These are phyloP conservation scores for Conger conger DNA, from an alignment of 2,113 vertebrate genomes.

Conservation along the genomic window DNA sequence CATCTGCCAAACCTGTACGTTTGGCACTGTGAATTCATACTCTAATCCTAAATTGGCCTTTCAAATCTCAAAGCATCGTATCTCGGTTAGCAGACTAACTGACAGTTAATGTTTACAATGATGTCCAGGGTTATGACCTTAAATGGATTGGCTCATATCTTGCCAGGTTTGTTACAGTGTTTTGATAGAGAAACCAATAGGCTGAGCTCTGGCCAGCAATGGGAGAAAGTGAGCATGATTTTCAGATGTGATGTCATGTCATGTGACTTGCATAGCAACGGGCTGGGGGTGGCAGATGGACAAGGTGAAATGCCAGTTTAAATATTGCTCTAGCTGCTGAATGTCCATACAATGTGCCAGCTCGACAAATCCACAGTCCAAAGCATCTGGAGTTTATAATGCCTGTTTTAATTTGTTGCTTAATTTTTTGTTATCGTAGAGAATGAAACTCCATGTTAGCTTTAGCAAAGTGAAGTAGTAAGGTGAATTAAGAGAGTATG, in stretches of 20 bases:
- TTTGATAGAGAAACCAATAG: background rate
- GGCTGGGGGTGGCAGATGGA: background rate
- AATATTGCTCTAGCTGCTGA: background rate
- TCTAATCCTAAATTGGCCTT: background rate
- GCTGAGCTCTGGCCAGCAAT: background rate
- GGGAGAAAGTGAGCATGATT: background rate
- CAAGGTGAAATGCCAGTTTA: background rate
- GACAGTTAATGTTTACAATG: background rate
- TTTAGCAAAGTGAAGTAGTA: background rate
- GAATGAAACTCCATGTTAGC: background rate
- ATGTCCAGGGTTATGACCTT: background rate
- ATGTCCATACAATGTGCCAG: background rate
- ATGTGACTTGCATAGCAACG: background rate
- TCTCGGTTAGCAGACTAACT: background rate
- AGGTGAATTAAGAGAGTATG: background rate
- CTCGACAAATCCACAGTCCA: background rate
- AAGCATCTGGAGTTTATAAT: too few relatives aligned
- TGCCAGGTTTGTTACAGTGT: background rate
- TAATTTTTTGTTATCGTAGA: too few relatives aligned
- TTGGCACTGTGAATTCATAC: background rate
- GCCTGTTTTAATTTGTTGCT: too few relatives aligned
- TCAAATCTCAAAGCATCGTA: background rate
- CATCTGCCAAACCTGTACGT: background rate
- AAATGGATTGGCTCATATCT: background rate
- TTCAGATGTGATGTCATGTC: background rate